phyloP scores from a whole-genome alignment of 2,888 invertebrate genomes.

The Diploptera punctata region DNA sequence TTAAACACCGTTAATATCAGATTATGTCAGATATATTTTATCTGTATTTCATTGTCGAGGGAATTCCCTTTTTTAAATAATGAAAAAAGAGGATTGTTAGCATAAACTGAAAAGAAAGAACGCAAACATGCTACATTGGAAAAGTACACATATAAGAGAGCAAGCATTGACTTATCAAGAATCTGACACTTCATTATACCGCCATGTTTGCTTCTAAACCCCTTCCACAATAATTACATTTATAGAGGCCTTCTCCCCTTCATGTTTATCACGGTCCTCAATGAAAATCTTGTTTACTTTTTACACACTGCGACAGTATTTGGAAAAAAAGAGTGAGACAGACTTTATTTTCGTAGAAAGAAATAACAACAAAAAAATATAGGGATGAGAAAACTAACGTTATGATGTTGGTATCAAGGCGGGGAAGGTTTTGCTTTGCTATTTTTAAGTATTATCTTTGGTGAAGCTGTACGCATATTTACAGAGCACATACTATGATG shows the following conservation, averaged over 20 bases:
- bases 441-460: constrained; percentile 24
- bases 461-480: constrained; percentile 2
- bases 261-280: constrained; percentile 17
- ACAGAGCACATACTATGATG: constrained; percentile 8
- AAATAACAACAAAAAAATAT: no score
- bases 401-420: constrained; percentile 14
- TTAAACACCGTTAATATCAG: no score
- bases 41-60: no score
- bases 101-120: constrained; percentile 7
- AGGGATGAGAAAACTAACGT: not conserved
- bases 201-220: not conserved
- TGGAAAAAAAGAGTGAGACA: not conserved
- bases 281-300: constrained; percentile 25
- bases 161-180: constrained; percentile 19
- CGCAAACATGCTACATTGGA: constrained; percentile 9
- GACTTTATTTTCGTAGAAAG: no score
- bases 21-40: no score
- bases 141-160: constrained; percentile 15
- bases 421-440: constrained; percentile 7
- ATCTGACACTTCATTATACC: constrained; percentile 22
- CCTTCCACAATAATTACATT: constrained; percentile 23
- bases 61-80: no score
- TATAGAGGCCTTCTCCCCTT: not conserved
- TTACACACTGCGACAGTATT: constrained; percentile 5
- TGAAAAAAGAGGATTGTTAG: not conserved